Base-by-base conservation (phyloP, 2,888 invertebrate genomes). In the Cephus rjabovi region DNA sequence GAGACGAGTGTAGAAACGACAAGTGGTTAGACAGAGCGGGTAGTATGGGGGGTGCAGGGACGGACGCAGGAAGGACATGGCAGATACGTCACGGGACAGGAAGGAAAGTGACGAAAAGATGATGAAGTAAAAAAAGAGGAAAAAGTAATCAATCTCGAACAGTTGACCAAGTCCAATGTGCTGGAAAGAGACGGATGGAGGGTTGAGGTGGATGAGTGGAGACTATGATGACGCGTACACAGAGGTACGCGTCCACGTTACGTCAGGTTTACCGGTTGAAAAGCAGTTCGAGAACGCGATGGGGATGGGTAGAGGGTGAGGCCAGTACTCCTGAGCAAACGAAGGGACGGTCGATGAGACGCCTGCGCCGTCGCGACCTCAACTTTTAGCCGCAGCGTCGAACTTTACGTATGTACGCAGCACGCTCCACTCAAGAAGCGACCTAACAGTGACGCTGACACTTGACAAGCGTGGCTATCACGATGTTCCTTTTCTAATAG, bases 261-360 rank as follows among this genome's bases (percentile, higher is more conserved):
- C 78, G 78, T 76, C 78, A 78, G 68, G 81, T 85, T 82, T 85
- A 75, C 77, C 75, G 80, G 80, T 81, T 81, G 79, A 84, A 84
- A 82, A 80, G 82, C 80, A 79, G 74, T 40, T 68, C 79, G 79
- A 71, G 69, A 73, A 77, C 80, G 76, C 71, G 71, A 37, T 12
- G 30, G 71, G 71, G 33, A 23, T 33, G 71, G 71, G 71, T 71
- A 9, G 15, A 34, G 71, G 71, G 71, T 71, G 71, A 34, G 71
- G 31, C 33, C 71, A 71, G 33, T 71, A 34, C 31, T 34, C 71
- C 71, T 71, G 33, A 71, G 71, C 31, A 71, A 71, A 71, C 31
- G 71, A 71, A 31, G 31, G 33, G 33, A 71, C 71, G 71, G 71
- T 81, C 81, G 83, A 83, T 83, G 79, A 70, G 80, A 80, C 83